These are phyloP conservation scores for Drosophila prosaltans DNA, from an alignment of 1,140 invertebrate genomes.

Conservation along the genomic window DNA sequence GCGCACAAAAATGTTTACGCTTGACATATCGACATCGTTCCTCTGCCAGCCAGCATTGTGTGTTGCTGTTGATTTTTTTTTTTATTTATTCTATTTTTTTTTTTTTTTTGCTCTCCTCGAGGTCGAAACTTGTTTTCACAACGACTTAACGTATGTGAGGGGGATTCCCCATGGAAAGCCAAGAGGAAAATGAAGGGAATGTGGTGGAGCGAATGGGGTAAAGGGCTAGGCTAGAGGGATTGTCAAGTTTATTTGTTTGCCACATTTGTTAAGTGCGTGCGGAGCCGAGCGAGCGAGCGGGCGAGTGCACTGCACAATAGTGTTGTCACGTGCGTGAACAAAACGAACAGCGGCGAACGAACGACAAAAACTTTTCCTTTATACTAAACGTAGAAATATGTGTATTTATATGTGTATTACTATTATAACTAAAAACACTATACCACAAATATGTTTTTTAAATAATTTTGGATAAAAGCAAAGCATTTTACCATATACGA, in stretches of 20 bases:
- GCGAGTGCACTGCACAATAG: not conserved
- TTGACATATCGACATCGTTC: slow-evolving; percentile 24
- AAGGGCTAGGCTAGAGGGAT: slow-evolving; percentile 9
- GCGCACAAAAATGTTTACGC: slow-evolving; percentile 32
- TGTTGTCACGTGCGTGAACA: slow-evolving; percentile 3
- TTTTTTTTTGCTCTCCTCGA: not conserved
- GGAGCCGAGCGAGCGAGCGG: no score
- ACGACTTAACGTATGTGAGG: not conserved
- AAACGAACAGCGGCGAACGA: not conserved
- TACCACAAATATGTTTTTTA: no score
- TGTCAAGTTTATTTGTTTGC: slow-evolving; percentile 22
- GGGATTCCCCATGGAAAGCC: slow-evolving; percentile 4
- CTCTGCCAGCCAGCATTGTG: slow-evolving; percentile 1
- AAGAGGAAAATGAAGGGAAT: not conserved
- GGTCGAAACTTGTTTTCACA: slow-evolving; percentile 2
- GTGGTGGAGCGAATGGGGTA: not conserved
- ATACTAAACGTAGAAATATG: no score
- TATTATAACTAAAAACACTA: no score
- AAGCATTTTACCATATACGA: no score
- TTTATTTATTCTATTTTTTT: not conserved
- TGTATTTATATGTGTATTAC: no score
- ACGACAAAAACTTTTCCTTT: not conserved
- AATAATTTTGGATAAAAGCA: no score
- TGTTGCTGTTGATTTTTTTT: slow-evolving; percentile 15
- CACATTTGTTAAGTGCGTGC: slow-evolving; percentile 20